Base-by-base conservation (phyloP, 2,888 invertebrate species). In the Nemotelus pantherinus region DNA sequence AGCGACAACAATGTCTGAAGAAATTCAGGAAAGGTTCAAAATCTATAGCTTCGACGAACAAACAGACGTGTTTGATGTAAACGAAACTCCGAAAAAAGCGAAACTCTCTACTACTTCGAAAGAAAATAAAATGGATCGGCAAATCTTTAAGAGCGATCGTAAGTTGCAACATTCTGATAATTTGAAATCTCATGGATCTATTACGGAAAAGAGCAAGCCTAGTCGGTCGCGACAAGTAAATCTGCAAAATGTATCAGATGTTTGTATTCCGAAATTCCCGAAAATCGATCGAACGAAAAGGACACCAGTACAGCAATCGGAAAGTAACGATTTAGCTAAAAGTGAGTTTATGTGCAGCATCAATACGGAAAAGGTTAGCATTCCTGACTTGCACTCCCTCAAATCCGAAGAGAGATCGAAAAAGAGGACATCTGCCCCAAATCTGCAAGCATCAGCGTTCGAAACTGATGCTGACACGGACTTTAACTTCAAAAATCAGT, bases 1-100 rank as follows among this genome's bases (percentile, higher is more conserved):
- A 7, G 43, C 53, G 10, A 9, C 72, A 2, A 25, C 74, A 48
- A 53, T 71, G 9, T 71, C 71, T n/a, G 74, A 60, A 41, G 74
- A 74, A 41, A 63, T 74, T 10, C 60, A 74, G n/a, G 63, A 60
- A n/a, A 60, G 74, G 7, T 39, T 74, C 47, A 60, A 74, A 48
- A 43, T 74, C n/a, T 74, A 74, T 43, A 74, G 63, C n/a, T 74
- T 74, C 39, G 63, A 63, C 39, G 74, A 74, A 48, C 47, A 74
- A 10, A 1, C n/a, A 7, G 74, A 74, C 39, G 9, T 6, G 5
- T 55, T 70, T 53, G 50, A 50, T 25, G 39, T 53, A 3, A 25
- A 1, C 25, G 67, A 68, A 48, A 7, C 41, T n/a, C 60, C 74
- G 39, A 74, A 74, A 43, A 72, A 70, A 55, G 25, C 70, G 3